phyloP scores from a whole-genome alignment of 2,113 vertebrate species.

The Eidolon helvum region DNA sequence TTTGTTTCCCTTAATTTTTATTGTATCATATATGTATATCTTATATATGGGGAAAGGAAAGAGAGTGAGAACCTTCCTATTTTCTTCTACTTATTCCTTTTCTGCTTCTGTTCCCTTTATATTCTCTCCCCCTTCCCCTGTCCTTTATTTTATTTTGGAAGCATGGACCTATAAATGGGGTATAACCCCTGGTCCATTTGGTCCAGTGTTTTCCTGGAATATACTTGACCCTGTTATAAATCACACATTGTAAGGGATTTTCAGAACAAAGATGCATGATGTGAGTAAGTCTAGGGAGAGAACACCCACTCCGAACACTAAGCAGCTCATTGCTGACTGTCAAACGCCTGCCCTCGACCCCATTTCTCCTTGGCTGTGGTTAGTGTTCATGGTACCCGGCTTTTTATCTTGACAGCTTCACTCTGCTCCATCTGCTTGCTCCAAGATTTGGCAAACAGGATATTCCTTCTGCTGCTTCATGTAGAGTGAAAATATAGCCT shows the following conservation, averaged over 20 bases:
- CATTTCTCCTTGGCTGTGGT: neutral
- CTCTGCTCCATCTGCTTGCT: neutral
- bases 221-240: neutral
- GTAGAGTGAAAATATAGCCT: neutral
- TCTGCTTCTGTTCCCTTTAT: neutral
- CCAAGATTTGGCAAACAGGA: neutral
- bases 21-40: neutral
- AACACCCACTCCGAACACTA: neutral
- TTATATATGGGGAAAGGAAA: neutral
- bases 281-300: neutral
- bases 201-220: neutral
- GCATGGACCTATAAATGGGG: neutral
- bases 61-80: neutral
- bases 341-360: rapidly evolving
- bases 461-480: neutral
- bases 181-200: neutral
- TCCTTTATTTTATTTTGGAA: neutral
- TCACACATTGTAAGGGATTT: neutral
- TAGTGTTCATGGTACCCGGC: neutral
- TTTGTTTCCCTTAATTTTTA: neutral
- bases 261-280: neutral
- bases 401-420: neutral
- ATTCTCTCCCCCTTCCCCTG: neutral
- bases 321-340: neutral
- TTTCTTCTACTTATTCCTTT: neutral